These are phyloP conservation scores for Xerus inauris DNA, from an alignment of 2,113 vertebrate genomes.

Conservation along the genomic window DNA sequence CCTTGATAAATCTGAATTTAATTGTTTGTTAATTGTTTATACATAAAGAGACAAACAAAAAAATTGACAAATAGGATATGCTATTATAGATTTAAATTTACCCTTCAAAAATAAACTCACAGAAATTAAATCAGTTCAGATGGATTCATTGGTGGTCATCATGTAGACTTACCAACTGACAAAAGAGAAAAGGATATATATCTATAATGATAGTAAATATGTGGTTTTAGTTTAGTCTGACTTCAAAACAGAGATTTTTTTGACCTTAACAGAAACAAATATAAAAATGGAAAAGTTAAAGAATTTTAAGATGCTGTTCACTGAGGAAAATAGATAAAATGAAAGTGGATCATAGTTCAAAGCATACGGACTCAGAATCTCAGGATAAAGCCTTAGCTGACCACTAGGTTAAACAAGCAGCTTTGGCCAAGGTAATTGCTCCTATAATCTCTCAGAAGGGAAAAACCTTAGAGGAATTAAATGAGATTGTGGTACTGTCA, in stretches of 20 bases:
- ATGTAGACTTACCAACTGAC: neutral
- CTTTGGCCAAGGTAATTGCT: slow-evolving; percentile 24
- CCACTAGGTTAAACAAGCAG: neutral
- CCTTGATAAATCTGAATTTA: neutral
- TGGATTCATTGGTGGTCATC: neutral
- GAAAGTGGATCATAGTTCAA: neutral
- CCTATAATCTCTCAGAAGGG: slow-evolving; percentile 31
- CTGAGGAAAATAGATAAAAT: neutral
- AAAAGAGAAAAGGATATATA: slow-evolving; percentile 13
- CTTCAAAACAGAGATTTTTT: slow-evolving; percentile 49
- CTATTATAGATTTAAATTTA: slow-evolving; percentile 25
- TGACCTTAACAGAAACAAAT: neutral
- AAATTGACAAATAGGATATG: neutral
- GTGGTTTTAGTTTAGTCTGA: slow-evolving; percentile 28
- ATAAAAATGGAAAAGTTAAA: slow-evolving; percentile 32
- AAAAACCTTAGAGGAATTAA: slow-evolving; percentile 40
- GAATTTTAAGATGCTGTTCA: neutral
- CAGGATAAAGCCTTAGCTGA: slow-evolving; percentile 36
- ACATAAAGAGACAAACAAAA: neutral
- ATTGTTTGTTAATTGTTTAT: neutral
- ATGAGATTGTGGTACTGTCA: neutral
- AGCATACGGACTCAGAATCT: neutral
- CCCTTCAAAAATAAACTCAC: slow-evolving; percentile 5
- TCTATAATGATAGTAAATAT: slow-evolving; percentile 13
- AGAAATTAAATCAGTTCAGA: slow-evolving; percentile 10